phyloP scores from a whole-genome alignment of 1,140 invertebrate species.

The Drosophila dunni region DNA sequence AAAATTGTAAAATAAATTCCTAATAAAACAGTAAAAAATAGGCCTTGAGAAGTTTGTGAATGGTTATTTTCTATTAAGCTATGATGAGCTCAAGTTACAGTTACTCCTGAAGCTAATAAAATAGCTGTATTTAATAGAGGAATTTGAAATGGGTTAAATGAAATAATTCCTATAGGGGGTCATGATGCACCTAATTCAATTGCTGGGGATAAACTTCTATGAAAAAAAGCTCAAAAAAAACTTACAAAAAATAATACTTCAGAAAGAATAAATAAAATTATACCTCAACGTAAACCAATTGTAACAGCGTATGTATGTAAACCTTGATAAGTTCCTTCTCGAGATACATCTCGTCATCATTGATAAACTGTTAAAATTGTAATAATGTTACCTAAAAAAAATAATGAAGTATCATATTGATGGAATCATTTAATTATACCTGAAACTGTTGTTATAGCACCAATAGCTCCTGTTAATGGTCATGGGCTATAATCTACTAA shows the following conservation, averaged over 20 bases:
- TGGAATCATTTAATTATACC: slow-evolving; percentile 78
- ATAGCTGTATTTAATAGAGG: slow-evolving; percentile 87
- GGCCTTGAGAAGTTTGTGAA: slow-evolving; percentile 80
- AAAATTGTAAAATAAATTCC: slow-evolving; percentile 86
- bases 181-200: slow-evolving; percentile 87
- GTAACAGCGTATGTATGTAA: slow-evolving; percentile 33
- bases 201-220: slow-evolving; percentile 87
- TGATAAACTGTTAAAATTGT: slow-evolving; percentile 85
- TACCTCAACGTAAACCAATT: slow-evolving; percentile 84
- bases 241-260: slow-evolving; percentile 55
- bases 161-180: slow-evolving; percentile 86
- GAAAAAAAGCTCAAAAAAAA: slow-evolving; percentile 86
- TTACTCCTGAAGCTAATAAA: no score
- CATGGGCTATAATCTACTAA: slow-evolving; percentile 86
- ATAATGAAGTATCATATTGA: slow-evolving; percentile 83
- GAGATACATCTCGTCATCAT: slow-evolving; percentile 88
- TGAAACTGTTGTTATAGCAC: not conserved
- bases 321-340: not conserved
- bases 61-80: slow-evolving; percentile 84
- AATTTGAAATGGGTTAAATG: slow-evolving; percentile 87
- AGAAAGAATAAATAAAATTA: slow-evolving; percentile 61
- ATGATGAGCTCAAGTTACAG: slow-evolving; percentile 86
- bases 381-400: slow-evolving; percentile 84
- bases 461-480: slow-evolving; percentile 8
- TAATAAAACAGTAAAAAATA: slow-evolving; percentile 86